phyloP scores from a whole-genome alignment of 1,140 invertebrate genomes.

The Steinernema khuongi region DNA sequence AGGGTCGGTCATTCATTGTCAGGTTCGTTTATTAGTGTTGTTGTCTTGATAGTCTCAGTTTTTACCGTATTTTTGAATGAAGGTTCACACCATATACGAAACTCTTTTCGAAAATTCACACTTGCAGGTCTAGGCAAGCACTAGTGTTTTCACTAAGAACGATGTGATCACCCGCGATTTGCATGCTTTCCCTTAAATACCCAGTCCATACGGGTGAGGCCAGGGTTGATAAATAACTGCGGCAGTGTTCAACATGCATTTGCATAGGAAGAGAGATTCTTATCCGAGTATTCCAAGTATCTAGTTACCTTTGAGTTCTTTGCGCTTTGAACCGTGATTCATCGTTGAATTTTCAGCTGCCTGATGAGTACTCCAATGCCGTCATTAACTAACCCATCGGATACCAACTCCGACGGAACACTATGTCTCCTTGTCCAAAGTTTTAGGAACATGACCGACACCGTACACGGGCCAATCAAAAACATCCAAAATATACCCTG shows the following conservation, averaged over 20 bases:
- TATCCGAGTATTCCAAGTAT: conserved; percentile 17
- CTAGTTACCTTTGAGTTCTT: not conserved
- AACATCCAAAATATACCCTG: conserved; percentile 46
- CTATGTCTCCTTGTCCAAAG: conserved; percentile 53
- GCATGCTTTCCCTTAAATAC: too few species aligned
- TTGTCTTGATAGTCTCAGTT: too few species aligned
- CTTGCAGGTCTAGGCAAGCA: too few species aligned
- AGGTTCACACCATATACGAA: too few species aligned
- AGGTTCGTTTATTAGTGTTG: too few species aligned
- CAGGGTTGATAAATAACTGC: not conserved
- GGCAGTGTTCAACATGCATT: not conserved
- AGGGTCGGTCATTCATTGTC: too few species aligned
- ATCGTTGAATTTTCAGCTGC: not conserved
- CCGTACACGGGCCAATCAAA: conserved; percentile 49
- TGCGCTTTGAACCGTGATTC: not conserved
- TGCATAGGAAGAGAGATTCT: not conserved
- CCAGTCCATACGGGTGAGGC: not conserved
- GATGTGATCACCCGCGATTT: too few species aligned
- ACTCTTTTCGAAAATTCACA: too few species aligned
- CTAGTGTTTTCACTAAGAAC: too few species aligned
- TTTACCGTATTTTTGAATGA: too few species aligned
- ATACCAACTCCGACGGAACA: conserved; percentile 41
- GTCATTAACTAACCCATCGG: not conserved
- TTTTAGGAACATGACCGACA: conserved; percentile 50
- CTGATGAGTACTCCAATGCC: not conserved